Evolutionary conservation across 1,140 invertebrate genomes (phyloP).

Genomic region (Mya arenaria): DNA sequence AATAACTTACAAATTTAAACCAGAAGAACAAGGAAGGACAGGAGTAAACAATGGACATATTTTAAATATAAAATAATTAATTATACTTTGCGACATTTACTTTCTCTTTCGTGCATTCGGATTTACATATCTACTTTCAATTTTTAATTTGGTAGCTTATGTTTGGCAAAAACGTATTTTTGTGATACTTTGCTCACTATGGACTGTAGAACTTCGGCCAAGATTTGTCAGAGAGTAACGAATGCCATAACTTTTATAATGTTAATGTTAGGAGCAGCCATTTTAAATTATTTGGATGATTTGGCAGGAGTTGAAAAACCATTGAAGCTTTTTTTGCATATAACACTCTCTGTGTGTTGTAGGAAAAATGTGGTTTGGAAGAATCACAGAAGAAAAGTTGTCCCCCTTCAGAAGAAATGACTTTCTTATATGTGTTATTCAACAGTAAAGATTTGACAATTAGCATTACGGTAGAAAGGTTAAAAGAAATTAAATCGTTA

Average conservation of each 20-base stretch:
- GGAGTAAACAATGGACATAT: too few species aligned
- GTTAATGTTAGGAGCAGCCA: not conserved
- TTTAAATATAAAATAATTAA: too few species aligned
- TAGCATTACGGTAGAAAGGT: not conserved
- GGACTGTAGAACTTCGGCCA: slow-evolving; percentile 4
- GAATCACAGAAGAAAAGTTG: not conserved
- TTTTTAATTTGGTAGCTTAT: too few species aligned
- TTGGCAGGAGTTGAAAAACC: slow-evolving; percentile 31
- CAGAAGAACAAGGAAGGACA: too few species aligned
- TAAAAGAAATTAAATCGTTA: not conserved
- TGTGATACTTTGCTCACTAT: slow-evolving; percentile 3
- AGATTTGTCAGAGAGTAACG: slow-evolving; percentile 35
- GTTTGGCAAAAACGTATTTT: too few species aligned
- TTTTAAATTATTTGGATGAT: slow-evolving; percentile 46
- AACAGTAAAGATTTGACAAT: not conserved
- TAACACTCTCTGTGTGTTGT: not conserved
- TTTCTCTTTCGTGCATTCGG: too few species aligned
- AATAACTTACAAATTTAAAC: too few species aligned
- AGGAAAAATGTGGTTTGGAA: slow-evolving; percentile 1
- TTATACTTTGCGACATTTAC: too few species aligned
- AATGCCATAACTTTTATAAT: slow-evolving; percentile 25
- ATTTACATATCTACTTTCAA: too few species aligned
- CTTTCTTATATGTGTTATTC: not conserved
- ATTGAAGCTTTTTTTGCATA: not conserved
- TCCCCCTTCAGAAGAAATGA: not conserved